Evolutionary conservation across 1,140 invertebrate species (phyloP).

Genomic region (Zaprionus taronus): DNA sequence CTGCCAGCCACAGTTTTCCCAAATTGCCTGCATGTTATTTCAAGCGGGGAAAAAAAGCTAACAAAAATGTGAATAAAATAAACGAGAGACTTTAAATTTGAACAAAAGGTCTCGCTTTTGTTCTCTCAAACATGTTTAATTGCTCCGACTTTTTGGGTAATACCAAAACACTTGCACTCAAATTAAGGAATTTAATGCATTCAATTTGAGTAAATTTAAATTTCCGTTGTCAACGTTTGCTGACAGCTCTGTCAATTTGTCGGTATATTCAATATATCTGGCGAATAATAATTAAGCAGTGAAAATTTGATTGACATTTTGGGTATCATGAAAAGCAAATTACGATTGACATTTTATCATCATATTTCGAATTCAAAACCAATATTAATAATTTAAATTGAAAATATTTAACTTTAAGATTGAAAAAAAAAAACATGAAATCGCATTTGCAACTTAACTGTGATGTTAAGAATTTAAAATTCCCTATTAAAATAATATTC

Average conservation of each 20-base stretch:
- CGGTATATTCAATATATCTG: background rate
- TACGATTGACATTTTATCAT: background rate
- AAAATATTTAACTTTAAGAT: background rate
- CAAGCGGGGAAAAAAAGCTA: conserved; percentile 6
- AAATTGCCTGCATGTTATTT: conserved; percentile 16
- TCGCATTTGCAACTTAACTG: background rate
- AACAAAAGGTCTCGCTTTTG: background rate
- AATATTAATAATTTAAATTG: background rate
- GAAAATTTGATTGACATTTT: background rate
- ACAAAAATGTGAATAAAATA: conserved; percentile 1
- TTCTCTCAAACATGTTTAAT: background rate
- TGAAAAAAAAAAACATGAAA: background rate
- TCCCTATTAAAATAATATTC: background rate
- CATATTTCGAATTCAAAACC: background rate
- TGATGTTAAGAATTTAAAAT: background rate
- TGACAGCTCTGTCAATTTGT: background rate
- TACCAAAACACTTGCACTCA: background rate
- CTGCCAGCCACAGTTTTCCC: conserved; percentile 45
- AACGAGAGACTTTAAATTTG: conserved; percentile 5
- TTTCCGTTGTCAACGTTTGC: background rate
- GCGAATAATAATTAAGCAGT: background rate
- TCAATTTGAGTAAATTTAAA: background rate
- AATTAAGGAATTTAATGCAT: background rate
- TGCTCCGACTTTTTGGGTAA: background rate
- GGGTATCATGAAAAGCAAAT: conserved; percentile 2